A percentile compares a stretch with the other conserved stretches of the same genome.
Evolutionary conservation across 2,797 vertebrate genomes (phyloP).

Genomic region (Ispidina lecontei): DNA sequence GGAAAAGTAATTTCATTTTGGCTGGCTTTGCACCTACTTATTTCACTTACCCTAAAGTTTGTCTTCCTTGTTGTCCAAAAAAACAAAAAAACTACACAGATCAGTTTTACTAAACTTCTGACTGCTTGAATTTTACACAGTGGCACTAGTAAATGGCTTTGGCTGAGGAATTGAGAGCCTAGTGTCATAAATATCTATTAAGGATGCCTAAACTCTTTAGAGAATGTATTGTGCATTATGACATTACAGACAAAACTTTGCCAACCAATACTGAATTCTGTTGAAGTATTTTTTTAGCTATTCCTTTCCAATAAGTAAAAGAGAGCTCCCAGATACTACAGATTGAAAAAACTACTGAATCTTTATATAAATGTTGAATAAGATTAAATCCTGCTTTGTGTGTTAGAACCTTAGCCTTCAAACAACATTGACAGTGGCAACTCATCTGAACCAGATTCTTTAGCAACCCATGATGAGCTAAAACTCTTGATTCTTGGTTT

Average conservation of each 20-base stretch:
- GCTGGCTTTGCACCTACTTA: slow-evolving; percentile 1
- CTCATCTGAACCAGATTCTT: slow-evolving; percentile 1
- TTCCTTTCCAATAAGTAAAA: background rate
- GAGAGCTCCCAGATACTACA: background rate
- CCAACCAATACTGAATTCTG: background rate
- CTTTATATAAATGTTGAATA: background rate
- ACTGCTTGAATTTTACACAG: background rate
- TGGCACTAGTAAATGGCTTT: background rate
- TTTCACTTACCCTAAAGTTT: slow-evolving; percentile 7
- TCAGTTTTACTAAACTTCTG: background rate
- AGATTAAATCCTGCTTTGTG: background rate
- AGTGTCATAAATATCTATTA: background rate
- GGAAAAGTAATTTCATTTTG: slow-evolving; percentile 29
- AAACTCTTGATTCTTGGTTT: background rate
- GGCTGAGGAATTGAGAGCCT: background rate
- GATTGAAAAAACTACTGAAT: background rate
- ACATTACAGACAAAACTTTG: background rate
- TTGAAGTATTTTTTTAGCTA: background rate
- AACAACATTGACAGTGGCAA: background rate
- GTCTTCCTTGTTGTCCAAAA: slow-evolving; percentile 6
- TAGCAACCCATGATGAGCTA: background rate
- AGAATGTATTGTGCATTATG: background rate
- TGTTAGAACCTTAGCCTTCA: slow-evolving; percentile 20
- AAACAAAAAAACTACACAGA: background rate
- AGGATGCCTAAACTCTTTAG: background rate